Evolutionary conservation across 64 coral and sea anemone genomes (phyloP).

Genomic region (Orbicella faveolata): DNA sequence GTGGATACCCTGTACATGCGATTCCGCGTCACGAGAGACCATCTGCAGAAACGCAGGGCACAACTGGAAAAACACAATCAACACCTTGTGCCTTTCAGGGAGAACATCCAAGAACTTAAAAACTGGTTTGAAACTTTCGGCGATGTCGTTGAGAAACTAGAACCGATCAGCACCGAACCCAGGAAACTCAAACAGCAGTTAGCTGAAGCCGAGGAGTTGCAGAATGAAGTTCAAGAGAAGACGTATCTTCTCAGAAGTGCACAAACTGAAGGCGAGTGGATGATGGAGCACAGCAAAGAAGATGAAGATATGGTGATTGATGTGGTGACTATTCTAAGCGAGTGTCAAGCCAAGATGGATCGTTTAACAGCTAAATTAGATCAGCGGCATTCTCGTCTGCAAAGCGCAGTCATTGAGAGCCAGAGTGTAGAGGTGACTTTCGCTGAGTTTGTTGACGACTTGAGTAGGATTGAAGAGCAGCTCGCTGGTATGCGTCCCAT

Average conservation of each 20-base stretch:
- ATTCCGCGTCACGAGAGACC: slow-evolving; percentile 61
- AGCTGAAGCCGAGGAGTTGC: slow-evolving; percentile 65
- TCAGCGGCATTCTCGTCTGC: slow-evolving; percentile 69
- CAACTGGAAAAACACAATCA: slow-evolving; percentile 74
- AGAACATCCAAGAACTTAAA: slow-evolving; percentile 77
- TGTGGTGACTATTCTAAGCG: slow-evolving; percentile 78
- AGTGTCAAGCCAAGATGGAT: slow-evolving; percentile 85
- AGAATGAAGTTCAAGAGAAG: slow-evolving; percentile 75
- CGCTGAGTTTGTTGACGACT: slow-evolving; percentile 83
- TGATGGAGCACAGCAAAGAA: slow-evolving; percentile 79
- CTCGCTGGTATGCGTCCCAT: slow-evolving; percentile 84
- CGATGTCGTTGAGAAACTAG: slow-evolving; percentile 63
- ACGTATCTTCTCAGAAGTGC: slow-evolving; percentile 73
- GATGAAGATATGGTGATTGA: slow-evolving; percentile 72
- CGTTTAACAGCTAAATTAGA: slow-evolving; percentile 61
- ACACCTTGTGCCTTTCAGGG: slow-evolving; percentile 66
- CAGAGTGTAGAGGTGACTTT: slow-evolving; percentile 83
- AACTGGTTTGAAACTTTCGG: slow-evolving; percentile 73
- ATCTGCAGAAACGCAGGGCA: slow-evolving; percentile 53
- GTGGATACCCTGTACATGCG: slow-evolving; percentile 55
- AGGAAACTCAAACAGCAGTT: slow-evolving; percentile 87
- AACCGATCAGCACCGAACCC: slow-evolving; percentile 90
- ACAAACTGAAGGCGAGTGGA: slow-evolving; percentile 79
- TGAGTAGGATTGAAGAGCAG: slow-evolving; percentile 87
- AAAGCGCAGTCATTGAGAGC: slow-evolving; percentile 70